These are phyloP conservation scores for Phragmatobia fuliginosa DNA, from an alignment of 2,888 invertebrate genomes.

Conservation along the genomic window DNA sequence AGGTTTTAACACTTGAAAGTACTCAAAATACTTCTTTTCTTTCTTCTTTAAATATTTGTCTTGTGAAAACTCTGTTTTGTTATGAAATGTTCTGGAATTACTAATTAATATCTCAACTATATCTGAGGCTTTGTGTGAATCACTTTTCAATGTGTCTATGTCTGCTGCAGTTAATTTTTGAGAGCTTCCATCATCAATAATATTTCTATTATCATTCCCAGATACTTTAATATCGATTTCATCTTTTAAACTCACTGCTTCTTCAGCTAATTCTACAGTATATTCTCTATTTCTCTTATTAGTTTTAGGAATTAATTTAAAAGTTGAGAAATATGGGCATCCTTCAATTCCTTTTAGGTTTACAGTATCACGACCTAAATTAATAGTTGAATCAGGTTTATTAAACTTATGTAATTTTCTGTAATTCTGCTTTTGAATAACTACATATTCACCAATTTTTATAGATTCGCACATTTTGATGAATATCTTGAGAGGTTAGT, in stretches of 20 bases:
- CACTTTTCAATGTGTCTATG: constrained; percentile 92
- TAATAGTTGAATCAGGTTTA: constrained; percentile 87
- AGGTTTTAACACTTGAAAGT: constrained; percentile 92
- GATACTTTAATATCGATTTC: constrained; percentile 89
- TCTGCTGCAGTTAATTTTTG: constrained; percentile 94
- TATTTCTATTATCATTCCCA: constrained; percentile 94
- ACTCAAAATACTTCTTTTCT: constrained; percentile 96
- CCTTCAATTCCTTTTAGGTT: constrained; percentile 89
- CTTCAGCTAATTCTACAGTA: constrained; percentile 83
- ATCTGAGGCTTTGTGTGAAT: constrained; percentile 92
- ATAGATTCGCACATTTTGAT: constrained; percentile 70
- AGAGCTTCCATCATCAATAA: constrained; percentile 92
- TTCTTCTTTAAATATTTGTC: constrained; percentile 98
- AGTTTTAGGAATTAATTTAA: constrained; percentile 90
- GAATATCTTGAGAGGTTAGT: constrained; percentile 4
- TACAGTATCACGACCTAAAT: constrained; percentile 90
- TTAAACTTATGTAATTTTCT: constrained; percentile 92
- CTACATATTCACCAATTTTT: constrained; percentile 90
- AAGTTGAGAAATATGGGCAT: constrained; percentile 90
- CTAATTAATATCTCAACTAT: constrained; percentile 95
- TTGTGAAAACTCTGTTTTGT: constrained; percentile 96
- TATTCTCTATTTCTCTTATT: constrained; percentile 86
- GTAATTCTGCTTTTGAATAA: constrained; percentile 92
- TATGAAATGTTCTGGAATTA: constrained; percentile 95
- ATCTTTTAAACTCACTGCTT: constrained; percentile 81